phyloP scores from a whole-genome alignment of 2,888 invertebrate genomes.

The Ceraclea dissimilis region DNA sequence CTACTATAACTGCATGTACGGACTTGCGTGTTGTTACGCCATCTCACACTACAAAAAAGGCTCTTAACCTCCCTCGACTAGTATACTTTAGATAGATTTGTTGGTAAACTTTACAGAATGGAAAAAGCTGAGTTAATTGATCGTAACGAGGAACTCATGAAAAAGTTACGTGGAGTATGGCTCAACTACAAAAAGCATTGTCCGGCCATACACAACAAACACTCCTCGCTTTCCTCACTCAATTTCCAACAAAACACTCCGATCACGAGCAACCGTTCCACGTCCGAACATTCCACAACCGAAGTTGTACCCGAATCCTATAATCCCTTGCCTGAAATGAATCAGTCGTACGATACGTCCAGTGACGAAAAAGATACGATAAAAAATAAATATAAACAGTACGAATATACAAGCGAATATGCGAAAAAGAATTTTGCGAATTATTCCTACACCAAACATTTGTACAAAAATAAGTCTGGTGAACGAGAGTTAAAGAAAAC shows the following conservation, averaged over 20 bases:
- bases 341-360: constrained; percentile 1
- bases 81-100: no score
- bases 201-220: constrained; percentile 28
- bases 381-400: neutral
- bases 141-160: constrained; percentile 55
- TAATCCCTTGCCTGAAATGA: constrained; percentile 1
- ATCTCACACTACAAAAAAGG: no score
- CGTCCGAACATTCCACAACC: constrained; percentile 38
- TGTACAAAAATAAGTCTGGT: neutral
- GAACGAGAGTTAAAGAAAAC: neutral
- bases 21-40: no score
- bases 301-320: constrained; percentile 31
- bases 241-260: constrained; percentile 31
- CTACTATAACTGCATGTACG: no score
- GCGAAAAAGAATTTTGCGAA: neutral
- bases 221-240: constrained; percentile 23
- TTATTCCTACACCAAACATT: neutral
- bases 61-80: no score
- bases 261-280: constrained; percentile 38
- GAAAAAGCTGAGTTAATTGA: constrained; percentile 52
- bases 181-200: constrained; percentile 54
- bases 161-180: constrained; percentile 54
- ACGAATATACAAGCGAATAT: neutral
- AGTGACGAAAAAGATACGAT: neutral
- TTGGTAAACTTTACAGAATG: constrained; percentile 44